phyloP scores from a whole-genome alignment of 2,888 invertebrate genomes.

The Thumatha senex region DNA sequence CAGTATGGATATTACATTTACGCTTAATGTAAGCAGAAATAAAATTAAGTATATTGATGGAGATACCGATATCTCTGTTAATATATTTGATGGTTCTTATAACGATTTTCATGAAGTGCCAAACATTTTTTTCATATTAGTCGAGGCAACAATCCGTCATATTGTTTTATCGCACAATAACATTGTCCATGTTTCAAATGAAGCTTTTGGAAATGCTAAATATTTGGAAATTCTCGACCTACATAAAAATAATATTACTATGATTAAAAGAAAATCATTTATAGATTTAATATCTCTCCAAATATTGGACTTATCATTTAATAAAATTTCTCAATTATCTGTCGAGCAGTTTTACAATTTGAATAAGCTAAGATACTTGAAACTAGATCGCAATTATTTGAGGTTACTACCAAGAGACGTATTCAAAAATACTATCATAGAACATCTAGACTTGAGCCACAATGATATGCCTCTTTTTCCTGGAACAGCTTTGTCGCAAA shows the following conservation, averaged over 20 bases:
- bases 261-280: constrained; percentile 89
- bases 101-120: constrained; percentile 87
- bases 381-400: constrained; percentile 88
- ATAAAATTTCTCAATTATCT: constrained; percentile 89
- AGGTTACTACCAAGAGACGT: constrained; percentile 90
- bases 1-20: constrained; percentile 85
- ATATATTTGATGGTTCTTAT: constrained; percentile 87
- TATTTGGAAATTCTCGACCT: constrained; percentile 89
- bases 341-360: constrained; percentile 91
- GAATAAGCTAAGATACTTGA: constrained; percentile 88
- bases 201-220: constrained; percentile 88
- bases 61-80: constrained; percentile 83
- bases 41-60: constrained; percentile 77
- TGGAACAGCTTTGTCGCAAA: constrained; percentile 89
- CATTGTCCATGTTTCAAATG: constrained; percentile 87
- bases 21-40: constrained; percentile 90
- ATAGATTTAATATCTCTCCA: constrained; percentile 89
- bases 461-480: constrained; percentile 93
- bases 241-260: constrained; percentile 88
- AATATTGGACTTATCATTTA: constrained; percentile 90
- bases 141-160: constrained; percentile 86
- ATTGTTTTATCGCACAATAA: constrained; percentile 90
- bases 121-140: constrained; percentile 85
- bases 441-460: constrained; percentile 90
- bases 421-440: constrained; percentile 90